phyloP scores from a whole-genome alignment of 2,888 invertebrate species.

The Dolichopus griseipennis region DNA sequence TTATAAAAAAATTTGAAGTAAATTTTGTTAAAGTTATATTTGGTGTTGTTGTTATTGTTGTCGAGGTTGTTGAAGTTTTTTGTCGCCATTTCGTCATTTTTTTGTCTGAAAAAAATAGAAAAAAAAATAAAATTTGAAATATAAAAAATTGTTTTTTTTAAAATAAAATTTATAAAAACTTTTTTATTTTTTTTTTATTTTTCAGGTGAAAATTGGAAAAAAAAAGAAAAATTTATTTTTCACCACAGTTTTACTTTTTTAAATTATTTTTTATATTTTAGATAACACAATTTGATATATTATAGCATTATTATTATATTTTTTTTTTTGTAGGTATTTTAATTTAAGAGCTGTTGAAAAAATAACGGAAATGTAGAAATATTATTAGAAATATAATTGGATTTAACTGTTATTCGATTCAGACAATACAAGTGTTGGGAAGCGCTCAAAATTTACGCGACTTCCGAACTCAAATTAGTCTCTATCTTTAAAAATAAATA shows the following conservation, averaged over 20 bases:
- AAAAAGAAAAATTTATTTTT: too few relatives aligned
- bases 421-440: too few relatives aligned
- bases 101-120: constrained; percentile 30
- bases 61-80: constrained; percentile 27
- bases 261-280: too few relatives aligned
- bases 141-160: background rate
- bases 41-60: background rate
- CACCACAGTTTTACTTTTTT: too few relatives aligned
- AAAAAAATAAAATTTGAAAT: constrained; percentile 12
- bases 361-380: too few relatives aligned
- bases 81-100: constrained; percentile 42
- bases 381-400: too few relatives aligned
- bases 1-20: background rate
- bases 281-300: too few relatives aligned
- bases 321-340: background rate
- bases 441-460: too few relatives aligned
- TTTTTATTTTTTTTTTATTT: background rate
- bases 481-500: too few relatives aligned
- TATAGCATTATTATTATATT: too few relatives aligned
- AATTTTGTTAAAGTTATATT: background rate
- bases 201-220: background rate
- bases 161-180: background rate
- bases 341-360: background rate
- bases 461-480: too few relatives aligned
- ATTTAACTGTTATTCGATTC: too few relatives aligned